These are phyloP conservation scores for Argyresthia goedartella DNA, from an alignment of 2,888 invertebrate genomes.

Conservation along the genomic window DNA sequence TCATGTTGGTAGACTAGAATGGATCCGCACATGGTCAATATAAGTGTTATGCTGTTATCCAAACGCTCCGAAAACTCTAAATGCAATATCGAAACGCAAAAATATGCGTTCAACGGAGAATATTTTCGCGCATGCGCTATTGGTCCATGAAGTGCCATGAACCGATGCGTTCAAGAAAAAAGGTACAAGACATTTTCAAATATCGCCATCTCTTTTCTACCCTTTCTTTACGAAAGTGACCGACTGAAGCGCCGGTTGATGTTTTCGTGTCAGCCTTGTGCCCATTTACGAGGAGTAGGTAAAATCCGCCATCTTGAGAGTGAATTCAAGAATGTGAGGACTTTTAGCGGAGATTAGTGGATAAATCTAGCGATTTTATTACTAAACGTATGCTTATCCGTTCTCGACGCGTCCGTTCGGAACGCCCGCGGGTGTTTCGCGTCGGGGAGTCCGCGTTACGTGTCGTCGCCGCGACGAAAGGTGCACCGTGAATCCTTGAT, in stretches of 20 bases:
- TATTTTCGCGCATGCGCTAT: constrained; percentile 55
- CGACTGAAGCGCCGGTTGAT: constrained; percentile 62
- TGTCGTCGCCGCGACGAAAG: constrained; percentile 41
- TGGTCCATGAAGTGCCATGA: constrained; percentile 39
- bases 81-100: constrained; percentile 15
- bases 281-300: constrained; percentile 70
- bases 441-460: constrained; percentile 34
- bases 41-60: not conserved
- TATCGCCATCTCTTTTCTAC: constrained; percentile 47
- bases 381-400: constrained; percentile 55
- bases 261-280: constrained; percentile 72
- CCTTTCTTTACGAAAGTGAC: constrained; percentile 46
- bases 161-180: constrained; percentile 54
- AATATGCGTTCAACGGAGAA: constrained; percentile 42
- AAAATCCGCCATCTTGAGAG: constrained; percentile 76
- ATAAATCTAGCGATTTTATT: constrained; percentile 56
- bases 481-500: constrained; percentile 48
- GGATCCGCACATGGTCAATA: too few species aligned
- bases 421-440: constrained; percentile 31
- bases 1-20: too few species aligned
- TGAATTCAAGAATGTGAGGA: constrained; percentile 73
- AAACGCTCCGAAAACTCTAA: not conserved
- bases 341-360: constrained; percentile 60
- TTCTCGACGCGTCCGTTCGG: constrained; percentile 32
- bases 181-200: constrained; percentile 26